These are phyloP conservation scores for Furcula furcula DNA, from an alignment of 2,888 invertebrate species.

Conservation along the genomic window DNA sequence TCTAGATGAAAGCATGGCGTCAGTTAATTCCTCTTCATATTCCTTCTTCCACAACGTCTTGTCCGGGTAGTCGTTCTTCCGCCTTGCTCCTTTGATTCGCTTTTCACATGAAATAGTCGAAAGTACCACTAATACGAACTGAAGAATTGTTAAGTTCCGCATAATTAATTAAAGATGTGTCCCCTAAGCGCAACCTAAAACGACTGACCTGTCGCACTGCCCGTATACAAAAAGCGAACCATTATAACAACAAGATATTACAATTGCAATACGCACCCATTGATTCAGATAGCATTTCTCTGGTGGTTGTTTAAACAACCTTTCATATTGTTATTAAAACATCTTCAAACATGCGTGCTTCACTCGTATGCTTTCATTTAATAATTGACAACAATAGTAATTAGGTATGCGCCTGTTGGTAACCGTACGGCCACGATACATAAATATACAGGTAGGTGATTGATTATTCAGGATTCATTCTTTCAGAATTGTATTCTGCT, in stretches of 20 bases:
- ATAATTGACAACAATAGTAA: slow-evolving; percentile 6
- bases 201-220: slow-evolving; percentile 37
- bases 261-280: slow-evolving; percentile 29
- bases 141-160: slow-evolving; percentile 28
- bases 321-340: slow-evolving; percentile 31
- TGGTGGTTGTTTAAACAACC: slow-evolving; percentile 36
- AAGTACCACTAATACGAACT: slow-evolving; percentile 31
- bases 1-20: slow-evolving; percentile 53
- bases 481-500: too few species aligned
- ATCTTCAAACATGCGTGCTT: slow-evolving; percentile 32
- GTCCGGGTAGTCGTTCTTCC: slow-evolving; percentile 45
- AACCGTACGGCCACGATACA: too few species aligned
- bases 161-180: slow-evolving; percentile 53
- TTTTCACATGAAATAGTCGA: slow-evolving; percentile 36
- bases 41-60: slow-evolving; percentile 68
- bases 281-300: slow-evolving; percentile 43
- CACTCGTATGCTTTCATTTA: not conserved
- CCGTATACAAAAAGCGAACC: slow-evolving; percentile 48
- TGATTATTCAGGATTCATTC: too few species aligned
- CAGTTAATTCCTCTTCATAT: slow-evolving; percentile 64
- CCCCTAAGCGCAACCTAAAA: slow-evolving; percentile 28
- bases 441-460: too few species aligned
- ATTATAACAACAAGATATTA: slow-evolving; percentile 51
- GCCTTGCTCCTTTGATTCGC: slow-evolving; percentile 37
- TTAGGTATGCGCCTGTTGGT: too few species aligned